Base-by-base conservation (phyloP, 2,113 vertebrate genomes). In the Drymodes brunneopygia region DNA sequence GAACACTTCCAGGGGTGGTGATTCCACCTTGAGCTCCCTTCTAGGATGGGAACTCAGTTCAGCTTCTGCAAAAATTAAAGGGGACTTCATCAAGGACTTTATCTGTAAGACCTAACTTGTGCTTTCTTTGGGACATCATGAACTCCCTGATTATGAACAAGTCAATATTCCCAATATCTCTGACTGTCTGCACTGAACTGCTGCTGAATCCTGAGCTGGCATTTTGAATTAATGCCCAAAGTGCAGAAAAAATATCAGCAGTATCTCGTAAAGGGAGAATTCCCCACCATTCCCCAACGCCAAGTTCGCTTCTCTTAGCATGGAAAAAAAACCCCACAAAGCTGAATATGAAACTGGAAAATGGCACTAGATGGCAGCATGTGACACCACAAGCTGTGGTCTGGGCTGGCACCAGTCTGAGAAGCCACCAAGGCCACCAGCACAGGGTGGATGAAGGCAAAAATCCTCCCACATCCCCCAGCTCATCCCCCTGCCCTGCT, bases 331-430 rank as follows among this genome's bases (percentile, higher is more conserved):
- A 44, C 1, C 4, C 12, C 71, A 24, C 29, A 35, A 54, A 84
- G 47, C 31, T 18, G 33, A 90, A 23, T 5, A 29, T 20, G 65
- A 50, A 71, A 15, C 47, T 50, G 42, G 6, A 28, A 62, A 28
- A 54, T 57, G 86, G 72, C 98, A 96, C 96, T 98, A 98, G 98
- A 87, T 98, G 98, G 98, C 98, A 98, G 98, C 95, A 98, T 84
- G 91, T 88, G 88, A 97, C 95, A 92, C 64, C 56, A 67, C 81
- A 98, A 97, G 33, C 50, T 40, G 54, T 4, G 4, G 29, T 31
- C 36, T 2, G 1, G 67, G 33, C 10, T n/a, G 74, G 50, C 86
- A 67, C 72, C 75, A 1, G 40, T 65, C 51, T 14, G 2, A 27
- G 60, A 35, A 61, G 57, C 6, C 61, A 36, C 60, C 24, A 33